Percentiles rank a stretch among this genome's conserved stretches.
Conservation (phyloP, 2,797 vertebrate genomes). For the Pipistrellus kuhlii region DNA sequence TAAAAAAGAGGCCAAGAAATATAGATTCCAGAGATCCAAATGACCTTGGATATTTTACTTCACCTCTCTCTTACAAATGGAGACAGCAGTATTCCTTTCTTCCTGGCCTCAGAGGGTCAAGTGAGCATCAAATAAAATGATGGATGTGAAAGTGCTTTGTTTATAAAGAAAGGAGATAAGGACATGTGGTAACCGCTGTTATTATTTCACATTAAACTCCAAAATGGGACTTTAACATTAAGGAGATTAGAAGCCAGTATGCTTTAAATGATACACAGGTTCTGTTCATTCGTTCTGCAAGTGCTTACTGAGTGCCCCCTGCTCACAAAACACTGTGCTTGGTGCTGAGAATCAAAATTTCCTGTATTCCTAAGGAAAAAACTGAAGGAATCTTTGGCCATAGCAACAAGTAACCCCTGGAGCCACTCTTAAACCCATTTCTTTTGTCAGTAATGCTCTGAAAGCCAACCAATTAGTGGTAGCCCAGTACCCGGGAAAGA, state of each 20-base stretch:
- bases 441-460: slow-evolving; percentile 37
- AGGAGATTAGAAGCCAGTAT: slow-evolving; percentile 4
- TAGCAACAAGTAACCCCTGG: slow-evolving; percentile 32
- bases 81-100: slow-evolving; percentile 45
- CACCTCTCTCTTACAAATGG: slow-evolving; percentile 51
- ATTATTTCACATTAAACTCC: slow-evolving; percentile 43
- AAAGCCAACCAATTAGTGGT: slow-evolving; percentile 28
- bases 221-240: not conserved
- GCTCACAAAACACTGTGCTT: not conserved
- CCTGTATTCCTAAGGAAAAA: slow-evolving; percentile 20
- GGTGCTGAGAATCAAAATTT: slow-evolving; percentile 37
- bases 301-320: not conserved
- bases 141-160: not conserved
- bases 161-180: slow-evolving; percentile 43
- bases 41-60: not conserved
- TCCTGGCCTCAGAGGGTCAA: not conserved
- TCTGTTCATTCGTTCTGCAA: slow-evolving; percentile 18
- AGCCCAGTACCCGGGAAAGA: not conserved
- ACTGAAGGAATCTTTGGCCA: not conserved
- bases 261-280: slow-evolving; percentile 6
- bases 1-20: not conserved
- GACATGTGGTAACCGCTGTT: not conserved
- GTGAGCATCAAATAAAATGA: slow-evolving; percentile 9
- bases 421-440: slow-evolving; percentile 8
- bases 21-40: not conserved